Evolutionary conservation across 2,113 vertebrate genomes (phyloP).

Genomic region (Cryptotis parvus): DNA sequence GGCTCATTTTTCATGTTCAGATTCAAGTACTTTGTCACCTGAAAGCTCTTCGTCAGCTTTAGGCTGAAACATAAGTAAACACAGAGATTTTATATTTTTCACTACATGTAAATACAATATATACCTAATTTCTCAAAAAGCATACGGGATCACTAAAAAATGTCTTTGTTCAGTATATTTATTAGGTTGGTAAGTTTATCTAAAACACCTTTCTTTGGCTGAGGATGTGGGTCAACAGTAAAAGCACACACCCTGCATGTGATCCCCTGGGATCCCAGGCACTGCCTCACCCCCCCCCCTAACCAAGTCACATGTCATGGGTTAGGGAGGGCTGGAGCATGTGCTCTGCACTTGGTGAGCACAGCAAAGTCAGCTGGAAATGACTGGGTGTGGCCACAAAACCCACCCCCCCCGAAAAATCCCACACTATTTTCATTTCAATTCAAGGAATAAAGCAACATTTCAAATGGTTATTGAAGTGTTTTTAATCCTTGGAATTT

Average conservation of each 20-base stretch:
- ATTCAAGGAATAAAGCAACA: not conserved
- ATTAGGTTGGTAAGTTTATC: not conserved
- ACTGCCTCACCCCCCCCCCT: too few species aligned
- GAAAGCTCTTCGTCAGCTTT: conserved; percentile 87
- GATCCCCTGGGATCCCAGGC: too few species aligned
- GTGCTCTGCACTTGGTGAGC: too few species aligned
- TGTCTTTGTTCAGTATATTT: not conserved
- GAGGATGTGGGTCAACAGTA: too few species aligned
- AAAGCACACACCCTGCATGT: too few species aligned
- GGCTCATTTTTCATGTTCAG: conserved; percentile 88
- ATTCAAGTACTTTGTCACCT: conserved; percentile 87
- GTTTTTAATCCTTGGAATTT: not conserved
- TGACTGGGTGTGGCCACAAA: too few species aligned
- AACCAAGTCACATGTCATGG: too few species aligned
- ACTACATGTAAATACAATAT: not conserved
- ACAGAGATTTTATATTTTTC: conserved; percentile 7
- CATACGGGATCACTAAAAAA: not conserved
- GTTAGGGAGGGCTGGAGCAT: too few species aligned
- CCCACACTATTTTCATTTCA: not conserved
- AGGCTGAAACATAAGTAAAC: conserved; percentile 84
- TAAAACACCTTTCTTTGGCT: not conserved
- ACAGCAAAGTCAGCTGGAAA: too few species aligned
- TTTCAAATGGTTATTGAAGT: not conserved
- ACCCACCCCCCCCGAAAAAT: too few species aligned
- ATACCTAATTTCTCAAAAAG: not conserved